Base-by-base conservation (phyloP, 2,797 vertebrate species). In the Lutjanus campechanus region DNA sequence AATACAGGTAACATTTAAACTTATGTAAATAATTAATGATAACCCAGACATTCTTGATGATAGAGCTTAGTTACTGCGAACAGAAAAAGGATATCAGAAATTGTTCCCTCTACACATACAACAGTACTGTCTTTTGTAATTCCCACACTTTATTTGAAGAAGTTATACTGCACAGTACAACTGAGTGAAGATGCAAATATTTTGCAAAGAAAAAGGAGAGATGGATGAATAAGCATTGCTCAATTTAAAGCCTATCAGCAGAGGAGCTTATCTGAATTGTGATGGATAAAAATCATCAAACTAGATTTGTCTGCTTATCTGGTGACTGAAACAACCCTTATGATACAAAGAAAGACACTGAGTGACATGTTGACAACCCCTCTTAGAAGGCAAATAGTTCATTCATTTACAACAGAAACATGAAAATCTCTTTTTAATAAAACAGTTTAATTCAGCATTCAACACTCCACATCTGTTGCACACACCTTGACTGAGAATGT, bases 61-160 rank as follows among this genome's bases (percentile, higher is more conserved):
- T 11, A 51, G 29, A 74, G 44, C n/a, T 65, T 59, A 66, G 47
- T 58, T 76, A 54, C 55, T 62, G 41, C 77, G 70, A 65, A 78
- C 36, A 82, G 53, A 84, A 29, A 81, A 77, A 87, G 22, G 68
- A 74, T 60, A 77, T 87, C 67, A 90, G 47, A 79, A 88, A 82
- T 44, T 61, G 58, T 79, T 79, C 76, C 81, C 74, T 90, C 84
- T 87, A 87, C 81, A 94, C 87, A 93, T 88, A 92, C 82, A 73
- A 92, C 87, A 92, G 63, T 85, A 65, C 76, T 84, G 29, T 63
- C 64, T 78, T 73, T 82, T 84, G 78, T 73, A 76, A 88, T 83
- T 79, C 79, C 89, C 90, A 87, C 87, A 86, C 88, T 94, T 94
- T 93, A 93, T 93, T 94, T 85, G 79, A 86, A 88, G 85, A 83